Base-by-base conservation (phyloP, 2,888 invertebrate species). In the Malacosoma neustria region DNA sequence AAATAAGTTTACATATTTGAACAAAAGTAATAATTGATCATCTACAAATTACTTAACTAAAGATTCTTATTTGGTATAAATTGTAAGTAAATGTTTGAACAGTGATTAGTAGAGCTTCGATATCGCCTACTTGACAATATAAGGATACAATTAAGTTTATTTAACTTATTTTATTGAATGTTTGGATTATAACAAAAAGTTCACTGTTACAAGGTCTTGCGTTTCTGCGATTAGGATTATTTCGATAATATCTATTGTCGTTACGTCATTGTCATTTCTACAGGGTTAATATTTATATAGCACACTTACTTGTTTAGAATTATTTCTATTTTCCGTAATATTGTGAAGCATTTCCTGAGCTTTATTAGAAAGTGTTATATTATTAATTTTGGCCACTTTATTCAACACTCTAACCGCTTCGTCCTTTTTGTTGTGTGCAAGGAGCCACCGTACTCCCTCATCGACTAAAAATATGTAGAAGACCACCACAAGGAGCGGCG, bases 391-490 rank as follows among this genome's bases (percentile, higher is more conserved):
- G 0, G 93, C 91, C 2, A 93, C 90, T 58, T 87, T 89, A 33
- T 87, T 86, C 13, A 92, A 68, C 11, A 92, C 89, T 5, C 77
- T 69, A 34, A 89, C 89, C 0, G 93, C 93, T 51, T 91, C 89
- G 12, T 90, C 87, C 35, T 88, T 87, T 52, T 88, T 87, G 36
- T 91, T 89, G 56, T 92, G 91, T 0, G 91, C 90, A 3, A 93
- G 65, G n/a, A 94, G 85, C 95, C 95, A 95, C 45, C 94, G 85
- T 13, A 93, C 88, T 1, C 93, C 93, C 67, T 93, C 93, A 2
- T 93, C 93, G n/a, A 92, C 74, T 4, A 92, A 62, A 87, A 92
- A 92, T 41, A 91, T 89, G 60, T 93, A 92, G 41, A 89, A 80
- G 13, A 94, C 72, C 13, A 92, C 88, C 0, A 93, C 68, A 2